A percentile compares a stretch with the other conserved stretches of the same genome.
These are phyloP conservation scores for Chloroclystis v-ata DNA, from an alignment of 2,888 invertebrate species.

Conservation along the genomic window DNA sequence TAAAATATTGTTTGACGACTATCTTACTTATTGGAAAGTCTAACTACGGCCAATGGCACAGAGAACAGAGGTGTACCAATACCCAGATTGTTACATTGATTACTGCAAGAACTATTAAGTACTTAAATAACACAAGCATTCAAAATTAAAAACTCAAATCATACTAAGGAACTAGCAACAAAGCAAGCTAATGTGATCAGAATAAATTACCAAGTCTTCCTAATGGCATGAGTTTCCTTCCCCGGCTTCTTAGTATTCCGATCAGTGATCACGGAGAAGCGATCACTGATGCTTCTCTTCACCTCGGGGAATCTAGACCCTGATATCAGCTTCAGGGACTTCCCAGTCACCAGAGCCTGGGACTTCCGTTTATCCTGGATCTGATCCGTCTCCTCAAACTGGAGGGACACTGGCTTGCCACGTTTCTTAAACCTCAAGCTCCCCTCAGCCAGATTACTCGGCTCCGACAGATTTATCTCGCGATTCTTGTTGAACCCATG, in stretches of 20 bases:
- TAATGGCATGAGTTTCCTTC: slow-evolving; percentile 61
- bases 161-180: no score
- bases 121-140: no score
- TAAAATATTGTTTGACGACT: no score
- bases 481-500: slow-evolving; percentile 51
- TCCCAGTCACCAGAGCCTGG: slow-evolving; percentile 46
- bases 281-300: slow-evolving; percentile 70
- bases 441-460: slow-evolving; percentile 49
- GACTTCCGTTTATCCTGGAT: slow-evolving; percentile 43
- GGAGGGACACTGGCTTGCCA: slow-evolving; percentile 42
- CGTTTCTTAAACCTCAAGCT: slow-evolving; percentile 47
- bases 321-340: slow-evolving; percentile 56
- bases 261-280: slow-evolving; percentile 64
- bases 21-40: no score
- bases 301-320: slow-evolving; percentile 58
- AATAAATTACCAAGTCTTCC: slow-evolving; percentile 69
- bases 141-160: no score
- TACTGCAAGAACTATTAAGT: no score
- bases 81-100: no score
- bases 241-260: slow-evolving; percentile 51
- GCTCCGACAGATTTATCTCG: slow-evolving; percentile 39
- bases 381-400: slow-evolving; percentile 35
- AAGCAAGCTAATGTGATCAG: no score
- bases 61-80: no score
- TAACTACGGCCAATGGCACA: no score